Conservation (phyloP, 1,140 invertebrate species). For the Hestina assimilis region DNA sequence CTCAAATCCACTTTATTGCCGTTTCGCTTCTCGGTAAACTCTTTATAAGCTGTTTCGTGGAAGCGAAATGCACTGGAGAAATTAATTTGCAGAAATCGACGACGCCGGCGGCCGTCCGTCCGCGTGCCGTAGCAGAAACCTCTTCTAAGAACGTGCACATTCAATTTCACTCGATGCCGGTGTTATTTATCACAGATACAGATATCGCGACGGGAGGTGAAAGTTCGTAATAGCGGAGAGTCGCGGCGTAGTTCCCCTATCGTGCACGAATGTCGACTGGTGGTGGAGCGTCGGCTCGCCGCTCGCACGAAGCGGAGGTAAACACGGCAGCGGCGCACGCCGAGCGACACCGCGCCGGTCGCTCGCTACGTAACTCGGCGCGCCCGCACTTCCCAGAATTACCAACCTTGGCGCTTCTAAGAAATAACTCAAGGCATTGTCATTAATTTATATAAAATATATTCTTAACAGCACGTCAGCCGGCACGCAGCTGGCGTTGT, state of each 20-base stretch:
- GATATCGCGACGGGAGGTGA: slow-evolving; percentile 66
- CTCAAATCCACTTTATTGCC: slow-evolving; percentile 73
- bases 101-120: slow-evolving; percentile 49
- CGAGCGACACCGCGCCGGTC: slow-evolving; percentile 7
- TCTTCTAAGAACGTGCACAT: slow-evolving; percentile 69
- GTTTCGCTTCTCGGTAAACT: slow-evolving; percentile 69
- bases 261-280: slow-evolving; percentile 58
- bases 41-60: slow-evolving; percentile 74
- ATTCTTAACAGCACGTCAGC: slow-evolving; percentile 43
- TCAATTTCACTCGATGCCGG: slow-evolving; percentile 70
- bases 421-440: slow-evolving; percentile 72
- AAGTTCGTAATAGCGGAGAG: slow-evolving; percentile 54
- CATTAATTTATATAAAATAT: slow-evolving; percentile 72
- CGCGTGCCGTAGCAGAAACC: slow-evolving; percentile 60
- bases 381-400: slow-evolving; percentile 64
- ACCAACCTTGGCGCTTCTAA: slow-evolving; percentile 69
- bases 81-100: slow-evolving; percentile 74
- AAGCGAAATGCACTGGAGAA: slow-evolving; percentile 70
- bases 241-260: slow-evolving; percentile 45
- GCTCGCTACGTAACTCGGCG: slow-evolving; percentile 36
- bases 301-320: slow-evolving; percentile 29
- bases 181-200: slow-evolving; percentile 69
- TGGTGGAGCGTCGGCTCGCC: slow-evolving; percentile 17
- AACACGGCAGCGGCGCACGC: slow-evolving; percentile 16
- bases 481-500: slow-evolving; percentile 35